Evolutionary conservation across 1,140 invertebrate genomes (phyloP), one percentile per base, ranked within the genome.

Genomic region (Ostrea edulis): DNA sequence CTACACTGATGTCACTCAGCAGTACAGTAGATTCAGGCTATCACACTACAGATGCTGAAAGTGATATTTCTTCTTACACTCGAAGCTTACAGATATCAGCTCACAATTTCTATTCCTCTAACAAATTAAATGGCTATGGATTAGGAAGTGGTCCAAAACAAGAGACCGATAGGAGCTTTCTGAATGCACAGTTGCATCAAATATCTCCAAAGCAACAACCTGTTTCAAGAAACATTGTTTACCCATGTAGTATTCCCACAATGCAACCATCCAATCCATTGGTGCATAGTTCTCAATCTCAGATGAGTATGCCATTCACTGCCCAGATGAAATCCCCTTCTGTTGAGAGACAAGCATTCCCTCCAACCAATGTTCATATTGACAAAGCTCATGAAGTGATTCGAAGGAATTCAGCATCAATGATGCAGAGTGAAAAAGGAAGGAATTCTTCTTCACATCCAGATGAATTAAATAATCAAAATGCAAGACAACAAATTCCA

Each of bases 1-100:
- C 88, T 77, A 89, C 88, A 44, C 62, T 87, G 52, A 89, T 85
- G 54, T 89, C 88, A 8, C 77, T 89, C 51, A 89, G 88, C 68
- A 89, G 88, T 86, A 89, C 88, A 9, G 84, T 87, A 12, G 88
- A 89, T 85, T 89, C 88, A 7, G 88, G 88, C 20, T 89, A 89
- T 87, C 85, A 85, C 35, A 89, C 88, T 2, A 89, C 84, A 22
- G 88, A 89, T 87, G 83, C 83, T 11, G 88, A 89, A 44, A 87
- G 81, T 82, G 88, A 89, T 83, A 87, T 89, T 86, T 62, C 68
- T 22, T 87, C 86, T 12, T 89, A 89, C 52, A 87, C 86, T n/a
- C 85, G 82, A 86, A 87, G 88, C 55, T 82, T 89, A 82, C 88
- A 89, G 68, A 85, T 55, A 29, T 89, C 86, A 11, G 88, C 88